Percentiles rank a stretch among this genome's conserved stretches.
phyloP scores from a whole-genome alignment of 2,888 invertebrate genomes.

The Acleris laterana region DNA sequence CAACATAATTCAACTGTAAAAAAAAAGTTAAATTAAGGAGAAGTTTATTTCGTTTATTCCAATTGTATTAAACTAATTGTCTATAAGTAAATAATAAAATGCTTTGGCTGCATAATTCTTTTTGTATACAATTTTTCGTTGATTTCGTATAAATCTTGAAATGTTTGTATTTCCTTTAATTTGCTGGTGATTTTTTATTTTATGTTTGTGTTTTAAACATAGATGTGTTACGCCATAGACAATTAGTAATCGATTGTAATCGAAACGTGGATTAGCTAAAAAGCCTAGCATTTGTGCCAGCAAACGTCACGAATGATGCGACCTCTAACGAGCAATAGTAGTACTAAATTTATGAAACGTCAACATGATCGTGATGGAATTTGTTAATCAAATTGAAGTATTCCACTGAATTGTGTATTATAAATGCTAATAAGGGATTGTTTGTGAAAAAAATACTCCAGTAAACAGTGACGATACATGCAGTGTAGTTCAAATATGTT shows the following conservation, averaged over 20 bases:
- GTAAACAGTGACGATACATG: slow-evolving; percentile 40
- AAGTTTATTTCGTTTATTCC: slow-evolving; percentile 19
- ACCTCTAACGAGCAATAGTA: slow-evolving; percentile 56
- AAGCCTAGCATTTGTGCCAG: slow-evolving; percentile 39
- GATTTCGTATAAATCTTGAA: too few species aligned
- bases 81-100: slow-evolving; percentile 4
- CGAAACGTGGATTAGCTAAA: slow-evolving; percentile 26
- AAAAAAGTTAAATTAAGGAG: slow-evolving; percentile 46
- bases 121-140: too few species aligned
- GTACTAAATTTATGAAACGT: slow-evolving; percentile 79
- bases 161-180: too few species aligned
- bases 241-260: slow-evolving; percentile 1
- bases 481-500: slow-evolving; percentile 62
- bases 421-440: slow-evolving; percentile 47
- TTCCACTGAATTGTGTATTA: slow-evolving; percentile 62
- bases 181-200: too few species aligned
- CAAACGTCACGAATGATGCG: slow-evolving; percentile 38
- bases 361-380: slow-evolving; percentile 77
- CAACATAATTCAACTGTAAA: slow-evolving; percentile 46
- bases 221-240: slow-evolving; percentile 13
- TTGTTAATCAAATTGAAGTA: slow-evolving; percentile 72
- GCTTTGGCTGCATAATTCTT: too few species aligned
- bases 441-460: slow-evolving; percentile 44
- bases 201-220: too few species aligned
- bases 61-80: slow-evolving; percentile 33